Percentiles rank a stretch among this genome's conserved stretches.
These are phyloP conservation scores for Prionace glauca DNA, from an alignment of 2,797 vertebrate species.

Conservation along the genomic window DNA sequence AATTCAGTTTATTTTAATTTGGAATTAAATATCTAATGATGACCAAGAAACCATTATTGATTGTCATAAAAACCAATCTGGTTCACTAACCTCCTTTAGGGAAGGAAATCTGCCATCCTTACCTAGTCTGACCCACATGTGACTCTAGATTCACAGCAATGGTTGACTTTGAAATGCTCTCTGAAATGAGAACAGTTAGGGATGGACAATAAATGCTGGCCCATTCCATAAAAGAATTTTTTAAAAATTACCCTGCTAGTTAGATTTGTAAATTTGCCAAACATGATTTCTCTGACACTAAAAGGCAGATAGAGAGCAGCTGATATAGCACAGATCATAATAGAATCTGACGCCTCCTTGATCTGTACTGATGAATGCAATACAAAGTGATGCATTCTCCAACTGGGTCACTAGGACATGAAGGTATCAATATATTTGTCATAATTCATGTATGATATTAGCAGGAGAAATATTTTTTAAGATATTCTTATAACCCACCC, in stretches of 20 bases:
- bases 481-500: not conserved
- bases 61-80: too few species aligned
- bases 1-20: too few species aligned
- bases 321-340: not conserved
- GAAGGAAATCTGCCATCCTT: too few species aligned
- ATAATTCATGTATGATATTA: not conserved
- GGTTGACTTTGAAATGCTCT: too few species aligned
- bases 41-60: too few species aligned
- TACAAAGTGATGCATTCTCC: not conserved
- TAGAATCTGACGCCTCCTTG: not conserved
- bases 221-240: too few species aligned
- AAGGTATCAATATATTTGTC: not conserved
- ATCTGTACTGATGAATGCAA: not conserved
- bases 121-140: too few species aligned
- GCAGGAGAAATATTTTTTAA: not conserved
- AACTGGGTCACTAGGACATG: not conserved
- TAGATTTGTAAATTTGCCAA: not conserved
- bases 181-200: too few species aligned
- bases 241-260: not conserved
- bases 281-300: not conserved
- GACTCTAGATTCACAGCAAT: too few species aligned
- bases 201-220: too few species aligned
- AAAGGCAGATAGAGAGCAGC: not conserved
- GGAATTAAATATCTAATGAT: too few species aligned
- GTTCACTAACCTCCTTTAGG: too few species aligned